Conservation (phyloP, 2,888 invertebrate genomes). For the Hypercompe scribonia region DNA sequence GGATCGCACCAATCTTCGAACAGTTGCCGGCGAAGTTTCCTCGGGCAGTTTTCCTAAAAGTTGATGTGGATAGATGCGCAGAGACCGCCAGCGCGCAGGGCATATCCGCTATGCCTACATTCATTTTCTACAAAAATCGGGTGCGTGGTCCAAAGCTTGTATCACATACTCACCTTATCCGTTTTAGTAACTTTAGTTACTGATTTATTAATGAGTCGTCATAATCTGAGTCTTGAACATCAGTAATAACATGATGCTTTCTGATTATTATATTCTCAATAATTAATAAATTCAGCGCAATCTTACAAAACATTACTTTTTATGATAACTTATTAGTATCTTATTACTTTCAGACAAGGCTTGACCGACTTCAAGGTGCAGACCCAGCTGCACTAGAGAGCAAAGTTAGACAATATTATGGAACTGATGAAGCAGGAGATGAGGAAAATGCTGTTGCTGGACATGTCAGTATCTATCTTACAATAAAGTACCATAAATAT, state of each 20-base stretch:
- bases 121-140: conserved; percentile 96
- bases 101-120: conserved; percentile 99
- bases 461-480: conserved; percentile 88
- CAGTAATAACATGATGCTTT: neutral
- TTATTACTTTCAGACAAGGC: conserved; percentile 86
- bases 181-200: neutral
- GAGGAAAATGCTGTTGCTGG: conserved; percentile 90
- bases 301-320: too few relatives aligned
- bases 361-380: conserved; percentile 96
- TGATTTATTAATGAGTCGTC: neutral
- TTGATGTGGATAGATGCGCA: conserved; percentile 97
- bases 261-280: neutral
- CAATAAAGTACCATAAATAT: neutral
- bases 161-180: neutral
- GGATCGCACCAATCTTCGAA: conserved; percentile 97
- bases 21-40: conserved; percentile 95
- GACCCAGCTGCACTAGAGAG: conserved; percentile 93
- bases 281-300: neutral
- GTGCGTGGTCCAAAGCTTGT: conserved; percentile 66
- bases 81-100: conserved; percentile 95
- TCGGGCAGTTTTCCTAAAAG: conserved; percentile 96
- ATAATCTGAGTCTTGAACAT: neutral
- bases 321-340: neutral
- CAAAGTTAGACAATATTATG: conserved; percentile 95
- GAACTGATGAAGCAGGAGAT: conserved; percentile 88